phyloP scores from a whole-genome alignment of 37 sponge, comb jelly and placozoan species.

The Cladorhizidae sp. region DNA sequence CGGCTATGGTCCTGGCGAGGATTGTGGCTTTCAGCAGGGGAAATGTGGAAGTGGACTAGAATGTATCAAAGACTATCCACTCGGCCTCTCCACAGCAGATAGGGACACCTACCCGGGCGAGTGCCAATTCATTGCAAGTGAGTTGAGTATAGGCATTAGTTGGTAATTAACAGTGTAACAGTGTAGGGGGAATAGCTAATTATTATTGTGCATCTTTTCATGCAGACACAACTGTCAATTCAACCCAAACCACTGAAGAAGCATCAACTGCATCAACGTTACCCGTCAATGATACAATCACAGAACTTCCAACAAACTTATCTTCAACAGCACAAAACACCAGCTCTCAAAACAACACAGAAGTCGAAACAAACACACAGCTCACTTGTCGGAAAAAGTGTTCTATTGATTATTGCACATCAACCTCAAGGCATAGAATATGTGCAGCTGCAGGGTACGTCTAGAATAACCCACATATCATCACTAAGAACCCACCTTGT shows the following conservation, averaged over 20 bases:
- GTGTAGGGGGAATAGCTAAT: too few species aligned
- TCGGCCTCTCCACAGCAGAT: neutral
- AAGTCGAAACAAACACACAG: neutral
- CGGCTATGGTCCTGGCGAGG: constrained; percentile 17
- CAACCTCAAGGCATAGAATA: constrained; percentile 14
- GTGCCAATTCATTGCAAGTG: neutral
- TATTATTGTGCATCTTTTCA: too few species aligned
- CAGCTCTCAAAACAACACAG: too few species aligned
- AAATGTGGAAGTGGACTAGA: neutral
- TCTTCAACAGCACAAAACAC: too few species aligned
- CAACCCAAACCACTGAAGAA: too few species aligned
- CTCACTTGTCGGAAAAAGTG: constrained; percentile 15
- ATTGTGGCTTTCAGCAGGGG: constrained; percentile 10
- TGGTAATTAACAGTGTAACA: too few species aligned
- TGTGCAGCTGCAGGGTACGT: constrained; percentile 55
- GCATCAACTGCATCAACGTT: too few species aligned
- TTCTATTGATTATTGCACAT: constrained; percentile 23
- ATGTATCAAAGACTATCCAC: neutral
- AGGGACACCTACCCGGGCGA: neutral
- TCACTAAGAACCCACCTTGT: neutral
- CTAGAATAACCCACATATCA: neutral
- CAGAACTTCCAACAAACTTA: too few species aligned
- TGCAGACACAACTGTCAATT: too few species aligned
- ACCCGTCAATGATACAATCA: too few species aligned
- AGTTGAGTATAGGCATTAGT: too few species aligned